Base-by-base conservation (phyloP, 2,888 invertebrate species). In the Melanotus villosus region DNA sequence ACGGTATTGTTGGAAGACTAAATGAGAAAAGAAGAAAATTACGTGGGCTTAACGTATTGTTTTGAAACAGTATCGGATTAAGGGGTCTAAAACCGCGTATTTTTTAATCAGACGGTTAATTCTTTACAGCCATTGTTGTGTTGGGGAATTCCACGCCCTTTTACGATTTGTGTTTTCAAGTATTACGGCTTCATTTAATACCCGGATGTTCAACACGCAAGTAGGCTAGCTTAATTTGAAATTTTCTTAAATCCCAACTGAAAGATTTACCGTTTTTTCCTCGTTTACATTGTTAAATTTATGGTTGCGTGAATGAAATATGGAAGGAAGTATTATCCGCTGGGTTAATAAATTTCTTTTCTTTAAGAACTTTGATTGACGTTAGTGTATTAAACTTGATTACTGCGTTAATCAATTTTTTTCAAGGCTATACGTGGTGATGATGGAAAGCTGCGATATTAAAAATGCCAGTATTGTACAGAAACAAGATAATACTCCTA, bases 251-350 rank as follows among this genome's bases (percentile, higher is more conserved):
- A 41, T 12, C 41, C 18, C 14, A 6, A 7, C 18, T 41, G 41
- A 41, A 16, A 41, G 41, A 41, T 41, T 41, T 41, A 41, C 16
- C 2, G 41, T 41, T 41, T 34, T 41, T 41, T 41, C 9, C 41
- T 41, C 41, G 41, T 41, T 41, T 41, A 41, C 16, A 41, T 41
- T 41, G 16, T 16, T 5, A 7, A 41, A 41, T 41, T 41, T 41
- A 41, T 14, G 41, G 14, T 41, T 16, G 41, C 16, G 14, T 41
- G 41, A 41, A 41, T 14, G 41, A 41, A 16, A 14, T 41, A 41
- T 41, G 18, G 41, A 2, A 1, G 41, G 14, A 26, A 26, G 26
- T 26, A 26, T 26, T 26, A 5, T 26, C 4, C 26, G 3, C 7
- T 7, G 26, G 9, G 18, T 16, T 41, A 41, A 41, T 41, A 16